These are phyloP conservation scores for Epinephelus lanceolatus DNA, from an alignment of 2,113 vertebrate genomes.

Conservation along the genomic window DNA sequence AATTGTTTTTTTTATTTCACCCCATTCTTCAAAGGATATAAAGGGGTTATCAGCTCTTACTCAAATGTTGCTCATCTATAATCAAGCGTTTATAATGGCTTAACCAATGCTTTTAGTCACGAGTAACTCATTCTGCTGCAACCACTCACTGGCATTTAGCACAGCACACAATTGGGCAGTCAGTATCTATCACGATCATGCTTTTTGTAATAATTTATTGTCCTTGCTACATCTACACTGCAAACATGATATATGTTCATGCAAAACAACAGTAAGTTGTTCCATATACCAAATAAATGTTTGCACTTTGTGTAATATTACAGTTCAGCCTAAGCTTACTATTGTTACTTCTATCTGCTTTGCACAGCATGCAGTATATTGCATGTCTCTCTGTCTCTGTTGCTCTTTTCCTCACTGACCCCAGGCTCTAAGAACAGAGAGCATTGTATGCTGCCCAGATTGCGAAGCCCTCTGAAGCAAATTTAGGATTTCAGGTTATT, in stretches of 20 bases:
- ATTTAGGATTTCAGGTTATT: not conserved
- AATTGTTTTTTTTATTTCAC: not conserved
- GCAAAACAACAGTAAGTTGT: not conserved
- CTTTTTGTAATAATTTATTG: not conserved
- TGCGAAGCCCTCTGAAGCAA: not conserved
- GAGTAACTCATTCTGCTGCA: not conserved
- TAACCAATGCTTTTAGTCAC: not conserved
- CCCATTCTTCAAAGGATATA: not conserved
- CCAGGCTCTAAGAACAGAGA: not conserved
- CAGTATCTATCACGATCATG: not conserved
- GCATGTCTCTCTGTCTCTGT: not conserved
- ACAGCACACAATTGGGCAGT: slow-evolving; percentile 12
- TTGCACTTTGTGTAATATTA: not conserved
- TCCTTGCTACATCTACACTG: not conserved
- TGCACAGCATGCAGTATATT: too few species aligned
- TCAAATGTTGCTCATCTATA: slow-evolving; percentile 1
- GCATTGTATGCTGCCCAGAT: not conserved
- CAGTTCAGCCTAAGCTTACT: not conserved
- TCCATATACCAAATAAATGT: not conserved
- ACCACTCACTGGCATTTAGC: slow-evolving; percentile 2
- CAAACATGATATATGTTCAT: not conserved
- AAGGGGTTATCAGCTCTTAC: not conserved
- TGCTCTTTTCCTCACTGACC: not conserved
- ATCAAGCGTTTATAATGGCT: not conserved
- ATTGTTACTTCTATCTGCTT: not conserved